Evolutionary conservation across 2,113 vertebrate species (phyloP).

Genomic region (Nansenia antarctica): DNA sequence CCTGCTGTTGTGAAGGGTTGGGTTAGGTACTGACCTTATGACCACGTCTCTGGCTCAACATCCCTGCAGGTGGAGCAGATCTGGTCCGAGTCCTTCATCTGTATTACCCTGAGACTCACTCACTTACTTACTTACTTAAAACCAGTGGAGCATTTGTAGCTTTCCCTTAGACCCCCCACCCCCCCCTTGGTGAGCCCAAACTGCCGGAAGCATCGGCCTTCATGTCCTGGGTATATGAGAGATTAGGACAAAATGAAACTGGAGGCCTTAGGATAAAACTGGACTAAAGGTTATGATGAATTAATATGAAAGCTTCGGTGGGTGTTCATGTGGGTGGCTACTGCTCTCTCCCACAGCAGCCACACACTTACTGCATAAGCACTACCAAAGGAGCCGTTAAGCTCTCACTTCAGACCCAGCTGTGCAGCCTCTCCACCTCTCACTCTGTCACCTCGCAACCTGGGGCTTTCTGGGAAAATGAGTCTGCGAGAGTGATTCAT

Average conservation of each 20-base stretch:
- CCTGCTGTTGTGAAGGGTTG: neutral
- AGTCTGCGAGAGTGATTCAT: conserved; percentile 64
- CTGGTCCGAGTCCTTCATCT: neutral
- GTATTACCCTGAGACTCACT: neutral
- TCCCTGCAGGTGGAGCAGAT: neutral
- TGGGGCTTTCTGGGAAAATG: conserved; percentile 56
- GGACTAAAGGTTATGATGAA: neutral
- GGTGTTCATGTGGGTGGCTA: conserved; percentile 16
- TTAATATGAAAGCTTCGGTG: neutral
- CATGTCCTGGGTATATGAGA: neutral
- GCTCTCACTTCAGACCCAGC: conserved; percentile 42
- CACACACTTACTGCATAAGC: conserved; percentile 19
- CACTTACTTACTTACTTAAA: neutral
- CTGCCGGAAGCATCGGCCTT: neutral
- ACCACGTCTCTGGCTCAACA: neutral
- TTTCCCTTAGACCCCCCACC: neutral
- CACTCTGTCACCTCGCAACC: conserved; percentile 59
- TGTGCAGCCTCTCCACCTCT: conserved; percentile 57
- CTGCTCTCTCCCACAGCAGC: conserved; percentile 28
- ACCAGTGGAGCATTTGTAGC: neutral
- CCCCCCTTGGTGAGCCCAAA: neutral
- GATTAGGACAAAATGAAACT: neutral
- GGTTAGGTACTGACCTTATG: neutral
- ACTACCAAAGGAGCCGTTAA: conserved; percentile 47
- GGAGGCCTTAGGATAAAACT: neutral